phyloP scores from a whole-genome alignment of 2,113 vertebrate species.

The Anthoscopus minutus region DNA sequence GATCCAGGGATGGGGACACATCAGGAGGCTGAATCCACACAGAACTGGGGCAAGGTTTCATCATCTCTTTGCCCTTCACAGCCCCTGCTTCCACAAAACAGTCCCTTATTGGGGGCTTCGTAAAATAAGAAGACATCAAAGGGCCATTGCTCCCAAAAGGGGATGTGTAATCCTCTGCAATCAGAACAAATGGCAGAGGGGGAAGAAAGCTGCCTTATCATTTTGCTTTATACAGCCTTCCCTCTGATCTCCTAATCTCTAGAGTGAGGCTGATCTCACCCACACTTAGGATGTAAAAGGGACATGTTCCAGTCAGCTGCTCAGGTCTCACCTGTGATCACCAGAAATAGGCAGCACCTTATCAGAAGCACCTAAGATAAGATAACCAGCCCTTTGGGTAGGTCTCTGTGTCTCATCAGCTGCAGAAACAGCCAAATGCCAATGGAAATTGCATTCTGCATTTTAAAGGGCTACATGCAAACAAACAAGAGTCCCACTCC shows the following conservation, averaged over 20 bases:
- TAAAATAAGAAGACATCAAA: not conserved
- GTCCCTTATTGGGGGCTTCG: not conserved
- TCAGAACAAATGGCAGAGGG: not conserved
- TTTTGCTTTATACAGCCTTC: not conserved
- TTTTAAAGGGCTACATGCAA: not conserved
- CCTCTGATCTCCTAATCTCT: constrained; percentile 2
- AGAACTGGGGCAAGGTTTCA: not conserved
- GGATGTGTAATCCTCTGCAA: not conserved
- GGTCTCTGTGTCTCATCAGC: not conserved
- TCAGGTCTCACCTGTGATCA: not conserved
- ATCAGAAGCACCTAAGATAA: not conserved
- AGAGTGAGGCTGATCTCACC: constrained; percentile 1
- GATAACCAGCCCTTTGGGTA: not conserved
- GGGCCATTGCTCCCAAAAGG: not conserved
- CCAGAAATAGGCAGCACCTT: not conserved
- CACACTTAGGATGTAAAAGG: not conserved
- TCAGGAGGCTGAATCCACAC: not conserved
- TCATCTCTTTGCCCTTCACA: not conserved
- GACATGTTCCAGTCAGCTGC: not conserved
- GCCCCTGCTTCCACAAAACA: not conserved
- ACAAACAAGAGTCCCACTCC: not conserved
- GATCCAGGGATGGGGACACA: not conserved
- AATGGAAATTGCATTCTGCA: not conserved
- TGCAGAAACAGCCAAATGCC: not conserved
- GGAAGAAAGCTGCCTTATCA: not conserved